Evolutionary conservation across 2,888 invertebrate genomes (phyloP).

Genomic region (Leptopterna dolabrata): DNA sequence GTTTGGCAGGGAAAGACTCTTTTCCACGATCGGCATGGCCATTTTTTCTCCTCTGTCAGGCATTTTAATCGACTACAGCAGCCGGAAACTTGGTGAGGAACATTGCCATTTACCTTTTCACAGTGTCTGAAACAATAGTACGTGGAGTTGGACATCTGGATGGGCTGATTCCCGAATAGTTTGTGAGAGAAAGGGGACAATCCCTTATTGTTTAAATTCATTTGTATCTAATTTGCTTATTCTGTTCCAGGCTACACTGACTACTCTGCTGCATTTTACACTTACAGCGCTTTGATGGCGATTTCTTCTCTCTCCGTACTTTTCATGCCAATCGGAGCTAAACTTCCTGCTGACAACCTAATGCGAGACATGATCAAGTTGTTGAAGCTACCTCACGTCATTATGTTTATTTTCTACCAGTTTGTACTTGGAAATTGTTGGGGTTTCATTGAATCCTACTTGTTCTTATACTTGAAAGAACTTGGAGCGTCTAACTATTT

Average conservation of each 20-base stretch:
- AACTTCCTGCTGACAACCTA: constrained; percentile 82
- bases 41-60: constrained; percentile 85
- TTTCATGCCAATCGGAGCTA: constrained; percentile 82
- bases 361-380: constrained; percentile 80
- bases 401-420: constrained; percentile 83
- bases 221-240: neutral
- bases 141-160: too few species aligned
- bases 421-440: constrained; percentile 87
- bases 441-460: constrained; percentile 90
- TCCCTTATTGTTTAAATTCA: too few species aligned
- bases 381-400: constrained; percentile 82
- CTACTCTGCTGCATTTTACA: constrained; percentile 89
- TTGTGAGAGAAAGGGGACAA: too few species aligned
- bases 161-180: too few species aligned
- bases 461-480: constrained; percentile 87
- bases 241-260: constrained; percentile 77
- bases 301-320: constrained; percentile 80
- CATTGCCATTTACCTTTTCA: neutral
- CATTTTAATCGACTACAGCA: constrained; percentile 79
- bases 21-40: constrained; percentile 86
- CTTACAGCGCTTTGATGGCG: constrained; percentile 79
- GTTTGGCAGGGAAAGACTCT: constrained; percentile 82
- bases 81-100: constrained; percentile 67
- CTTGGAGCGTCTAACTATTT: constrained; percentile 85
- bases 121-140: neutral